Percentiles rank a stretch among this genome's conserved stretches.
phyloP scores from a whole-genome alignment of 2,888 invertebrate species.

The Eupithecia pulchellata region DNA sequence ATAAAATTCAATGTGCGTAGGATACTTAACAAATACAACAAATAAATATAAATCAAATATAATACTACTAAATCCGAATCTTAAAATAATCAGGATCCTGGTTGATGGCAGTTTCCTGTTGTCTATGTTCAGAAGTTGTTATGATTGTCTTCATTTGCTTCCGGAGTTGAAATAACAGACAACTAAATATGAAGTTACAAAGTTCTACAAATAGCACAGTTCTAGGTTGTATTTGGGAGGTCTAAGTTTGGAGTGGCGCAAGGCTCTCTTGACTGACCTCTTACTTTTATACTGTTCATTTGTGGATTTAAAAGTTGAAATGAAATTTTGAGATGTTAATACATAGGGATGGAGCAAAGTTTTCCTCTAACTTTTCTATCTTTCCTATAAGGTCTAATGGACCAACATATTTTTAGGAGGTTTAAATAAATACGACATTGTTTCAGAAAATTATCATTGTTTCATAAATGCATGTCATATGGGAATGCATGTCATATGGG shows the following conservation, averaged over 20 bases:
- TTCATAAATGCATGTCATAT: no score
- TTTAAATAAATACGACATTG: no score
- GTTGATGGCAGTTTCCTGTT: no score
- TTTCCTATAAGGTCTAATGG: no score
- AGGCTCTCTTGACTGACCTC: slow-evolving; percentile 13
- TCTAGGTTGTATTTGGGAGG: slow-evolving; percentile 19
- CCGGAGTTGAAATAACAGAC: slow-evolving; percentile 26
- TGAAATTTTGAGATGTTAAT: not conserved
- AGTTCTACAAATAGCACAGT: slow-evolving; percentile 10
- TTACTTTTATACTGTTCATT: not conserved
- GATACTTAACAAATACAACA: no score
- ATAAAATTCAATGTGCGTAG: no score
- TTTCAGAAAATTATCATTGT: no score
- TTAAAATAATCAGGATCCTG: no score
- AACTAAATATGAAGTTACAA: slow-evolving; percentile 20
- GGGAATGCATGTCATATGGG: no score
- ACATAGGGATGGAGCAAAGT: not conserved
- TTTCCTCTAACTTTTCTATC: slow-evolving; percentile 3
- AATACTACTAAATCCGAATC: no score
- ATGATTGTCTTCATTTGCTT: slow-evolving; percentile 37
- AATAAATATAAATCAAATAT: no score
- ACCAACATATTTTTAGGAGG: no score
- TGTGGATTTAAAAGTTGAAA: not conserved
- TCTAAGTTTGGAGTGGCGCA: slow-evolving; percentile 26
- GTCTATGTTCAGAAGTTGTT: slow-evolving; percentile 33